phyloP scores from a whole-genome alignment of 2,888 invertebrate genomes.

The Leptothorax acervorum region DNA sequence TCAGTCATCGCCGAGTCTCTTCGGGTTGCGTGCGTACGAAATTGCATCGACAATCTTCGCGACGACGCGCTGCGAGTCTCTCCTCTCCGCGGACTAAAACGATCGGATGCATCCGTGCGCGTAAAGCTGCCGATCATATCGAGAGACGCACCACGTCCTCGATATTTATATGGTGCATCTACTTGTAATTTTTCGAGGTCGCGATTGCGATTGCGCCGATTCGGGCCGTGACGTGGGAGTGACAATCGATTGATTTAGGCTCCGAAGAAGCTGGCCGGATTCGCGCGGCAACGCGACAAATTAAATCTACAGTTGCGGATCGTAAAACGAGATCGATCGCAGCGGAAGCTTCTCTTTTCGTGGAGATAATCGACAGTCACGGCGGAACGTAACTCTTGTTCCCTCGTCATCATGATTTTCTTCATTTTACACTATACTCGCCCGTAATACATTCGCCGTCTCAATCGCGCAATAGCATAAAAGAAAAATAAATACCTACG shows the following conservation, averaged over 20 bases:
- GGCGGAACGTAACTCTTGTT: conserved; percentile 44
- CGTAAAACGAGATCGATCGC: conserved; percentile 7
- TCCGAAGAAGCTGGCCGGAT: neutral
- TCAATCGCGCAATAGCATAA: neutral
- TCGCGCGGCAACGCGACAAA: neutral
- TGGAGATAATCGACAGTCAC: conserved; percentile 41
- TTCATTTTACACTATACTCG: conserved; percentile 13
- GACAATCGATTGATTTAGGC: conserved; percentile 19
- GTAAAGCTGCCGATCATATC: neutral
- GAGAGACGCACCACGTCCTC: neutral
- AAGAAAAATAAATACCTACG: neutral
- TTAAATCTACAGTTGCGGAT: conserved; percentile 18
- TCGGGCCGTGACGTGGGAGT: conserved; percentile 8
- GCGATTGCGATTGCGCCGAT: neutral
- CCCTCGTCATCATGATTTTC: conserved; percentile 24
- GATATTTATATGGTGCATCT: conserved; percentile 2
- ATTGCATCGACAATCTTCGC: conserved; percentile 41
- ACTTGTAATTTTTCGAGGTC: neutral
- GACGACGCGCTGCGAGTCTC: neutral
- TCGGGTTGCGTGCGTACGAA: conserved; percentile 66
- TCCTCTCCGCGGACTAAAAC: neutral
- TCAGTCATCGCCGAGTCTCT: conserved; percentile 77
- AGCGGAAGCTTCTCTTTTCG: conserved; percentile 30
- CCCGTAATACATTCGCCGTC: conserved; percentile 19
- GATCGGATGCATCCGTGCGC: neutral